Evolutionary conservation across 2,113 vertebrate genomes (phyloP).

Genomic region (Girardinichthys multiradiatus): DNA sequence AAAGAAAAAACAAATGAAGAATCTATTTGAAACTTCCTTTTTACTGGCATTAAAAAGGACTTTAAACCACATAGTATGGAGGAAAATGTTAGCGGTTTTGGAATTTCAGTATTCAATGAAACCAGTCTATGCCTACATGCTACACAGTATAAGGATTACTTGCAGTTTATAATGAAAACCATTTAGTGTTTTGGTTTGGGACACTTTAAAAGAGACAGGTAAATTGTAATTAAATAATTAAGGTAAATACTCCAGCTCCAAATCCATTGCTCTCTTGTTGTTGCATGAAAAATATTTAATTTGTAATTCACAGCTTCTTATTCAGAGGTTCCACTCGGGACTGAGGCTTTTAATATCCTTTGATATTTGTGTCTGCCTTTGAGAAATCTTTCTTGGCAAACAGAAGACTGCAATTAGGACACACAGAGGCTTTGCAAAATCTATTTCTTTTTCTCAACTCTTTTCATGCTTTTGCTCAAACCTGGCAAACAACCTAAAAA

Average conservation of each 20-base stretch:
- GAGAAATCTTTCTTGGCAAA: constrained; percentile 49
- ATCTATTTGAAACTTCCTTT: too few relatives aligned
- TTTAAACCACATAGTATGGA: not conserved
- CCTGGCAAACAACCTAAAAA: constrained; percentile 46
- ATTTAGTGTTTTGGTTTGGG: not conserved
- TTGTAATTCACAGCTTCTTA: constrained; percentile 5
- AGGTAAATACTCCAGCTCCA: not conserved
- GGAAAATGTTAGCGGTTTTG: not conserved
- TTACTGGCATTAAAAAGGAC: not conserved
- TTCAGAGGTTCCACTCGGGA: constrained; percentile 4
- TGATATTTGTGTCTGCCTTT: constrained; percentile 42
- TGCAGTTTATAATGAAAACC: not conserved
- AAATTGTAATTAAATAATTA: not conserved
- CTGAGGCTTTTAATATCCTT: constrained; percentile 36
- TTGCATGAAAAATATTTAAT: constrained; percentile 7
- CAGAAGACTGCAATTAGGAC: constrained; percentile 55
- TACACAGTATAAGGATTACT: not conserved
- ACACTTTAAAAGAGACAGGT: not conserved
- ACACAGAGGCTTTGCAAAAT: constrained; percentile 34
- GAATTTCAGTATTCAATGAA: not conserved
- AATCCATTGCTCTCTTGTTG: not conserved
- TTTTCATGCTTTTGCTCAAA: constrained; percentile 36
- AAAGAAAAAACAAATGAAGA: too few relatives aligned
- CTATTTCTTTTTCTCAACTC: constrained; percentile 20
- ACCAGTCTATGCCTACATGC: not conserved